Evolutionary conservation across 2,888 invertebrate genomes (phyloP).

Genomic region (Desoria tigrina): DNA sequence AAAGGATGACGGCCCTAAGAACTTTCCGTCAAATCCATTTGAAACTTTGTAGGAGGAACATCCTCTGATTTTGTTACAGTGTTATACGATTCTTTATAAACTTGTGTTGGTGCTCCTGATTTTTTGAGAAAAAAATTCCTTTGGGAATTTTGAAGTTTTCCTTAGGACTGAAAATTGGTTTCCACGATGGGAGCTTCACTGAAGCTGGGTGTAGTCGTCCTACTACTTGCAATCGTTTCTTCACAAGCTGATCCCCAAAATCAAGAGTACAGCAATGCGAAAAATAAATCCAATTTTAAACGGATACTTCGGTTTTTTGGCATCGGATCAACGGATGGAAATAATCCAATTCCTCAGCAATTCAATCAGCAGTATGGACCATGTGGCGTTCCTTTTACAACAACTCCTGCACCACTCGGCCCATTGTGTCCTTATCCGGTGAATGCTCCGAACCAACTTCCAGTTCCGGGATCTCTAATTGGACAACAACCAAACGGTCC

Average conservation of each 20-base stretch:
- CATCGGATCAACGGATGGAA: constrained; percentile 1
- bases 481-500: neutral
- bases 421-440: constrained; percentile 12
- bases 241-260: neutral
- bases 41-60: neutral
- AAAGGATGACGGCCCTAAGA: neutral
- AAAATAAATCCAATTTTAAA: neutral
- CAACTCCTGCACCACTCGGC: constrained; percentile 13
- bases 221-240: neutral
- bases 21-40: neutral
- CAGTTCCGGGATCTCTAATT: neutral
- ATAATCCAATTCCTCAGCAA: neutral
- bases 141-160: neutral
- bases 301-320: constrained; percentile 10
- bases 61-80: neutral
- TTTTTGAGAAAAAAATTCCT: neutral
- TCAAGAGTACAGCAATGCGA: neutral
- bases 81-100: neutral
- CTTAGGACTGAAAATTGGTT: too few relatives aligned
- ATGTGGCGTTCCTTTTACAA: constrained; percentile 8
- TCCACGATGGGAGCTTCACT: neutral
- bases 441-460: neutral
- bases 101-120: neutral
- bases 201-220: neutral
- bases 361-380: constrained; percentile 11